Evolutionary conservation across 1,140 invertebrate genomes (phyloP).

Genomic region (Aethina tumida): DNA sequence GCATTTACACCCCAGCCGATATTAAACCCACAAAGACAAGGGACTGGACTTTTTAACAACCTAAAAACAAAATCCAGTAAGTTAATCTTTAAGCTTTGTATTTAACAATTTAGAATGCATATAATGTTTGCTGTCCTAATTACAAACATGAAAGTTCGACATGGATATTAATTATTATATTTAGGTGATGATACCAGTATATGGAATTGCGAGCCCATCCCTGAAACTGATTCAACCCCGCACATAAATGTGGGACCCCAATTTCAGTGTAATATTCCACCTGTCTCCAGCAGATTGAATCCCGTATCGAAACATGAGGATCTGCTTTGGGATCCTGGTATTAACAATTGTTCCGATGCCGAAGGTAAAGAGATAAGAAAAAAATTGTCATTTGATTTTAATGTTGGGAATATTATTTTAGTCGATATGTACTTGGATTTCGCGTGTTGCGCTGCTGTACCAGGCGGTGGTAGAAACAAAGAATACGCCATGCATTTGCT

Average conservation of each 20-base stretch:
- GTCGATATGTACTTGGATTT: constrained; percentile 85
- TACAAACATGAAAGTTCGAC: too few species aligned
- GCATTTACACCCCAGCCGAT: constrained; percentile 89
- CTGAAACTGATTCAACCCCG: constrained; percentile 43
- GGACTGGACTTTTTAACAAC: constrained; percentile 65
- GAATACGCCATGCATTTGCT: constrained; percentile 90
- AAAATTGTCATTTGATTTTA: background rate
- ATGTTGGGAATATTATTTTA: constrained; percentile 29
- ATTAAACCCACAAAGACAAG: constrained; percentile 76
- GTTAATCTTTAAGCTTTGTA: constrained; percentile 9
- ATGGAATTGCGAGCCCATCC: constrained; percentile 32
- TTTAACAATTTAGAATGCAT: background rate
- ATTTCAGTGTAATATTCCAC: constrained; percentile 72
- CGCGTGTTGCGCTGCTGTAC: constrained; percentile 82
- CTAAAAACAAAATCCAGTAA: constrained; percentile 23
- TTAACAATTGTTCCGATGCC: constrained; percentile 59
- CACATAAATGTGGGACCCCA: constrained; percentile 86
- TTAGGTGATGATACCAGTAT: constrained; percentile 22
- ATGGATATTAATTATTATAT: too few species aligned
- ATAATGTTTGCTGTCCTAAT: too few species aligned
- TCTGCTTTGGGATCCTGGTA: constrained; percentile 77
- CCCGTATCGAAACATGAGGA: constrained; percentile 51
- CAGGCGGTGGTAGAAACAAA: constrained; percentile 84
- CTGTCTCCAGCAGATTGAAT: constrained; percentile 30
- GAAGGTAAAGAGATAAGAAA: constrained; percentile 49